Evolutionary conservation across 1,140 invertebrate genomes (phyloP).

Genomic region (Polypedilum pembai): DNA sequence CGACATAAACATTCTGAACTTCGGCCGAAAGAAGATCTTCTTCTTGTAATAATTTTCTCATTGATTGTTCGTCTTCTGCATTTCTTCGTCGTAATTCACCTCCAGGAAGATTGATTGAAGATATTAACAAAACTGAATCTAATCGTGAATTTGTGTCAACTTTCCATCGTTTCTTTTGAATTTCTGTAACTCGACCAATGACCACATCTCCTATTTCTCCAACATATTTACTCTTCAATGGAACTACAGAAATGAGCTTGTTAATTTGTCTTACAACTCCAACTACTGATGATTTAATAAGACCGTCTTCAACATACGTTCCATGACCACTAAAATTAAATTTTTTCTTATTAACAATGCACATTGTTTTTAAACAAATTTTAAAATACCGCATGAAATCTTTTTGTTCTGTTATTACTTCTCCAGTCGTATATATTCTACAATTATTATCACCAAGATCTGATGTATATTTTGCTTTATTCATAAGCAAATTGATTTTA

Average conservation of each 20-base stretch:
- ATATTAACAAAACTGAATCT: slow-evolving; percentile 80
- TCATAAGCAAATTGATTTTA: slow-evolving; percentile 45
- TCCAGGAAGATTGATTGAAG: slow-evolving; percentile 93
- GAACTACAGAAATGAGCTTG: slow-evolving; percentile 83
- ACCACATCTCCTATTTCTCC: slow-evolving; percentile 97
- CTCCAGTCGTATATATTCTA: slow-evolving; percentile 75
- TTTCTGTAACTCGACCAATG: slow-evolving; percentile 86
- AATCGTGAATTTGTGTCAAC: slow-evolving; percentile 89
- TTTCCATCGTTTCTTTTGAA: slow-evolving; percentile 88
- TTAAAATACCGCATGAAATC: slow-evolving; percentile 72
- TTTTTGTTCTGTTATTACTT: slow-evolving; percentile 70
- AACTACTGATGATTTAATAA: slow-evolving; percentile 83
- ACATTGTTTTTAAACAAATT: slow-evolving; percentile 25
- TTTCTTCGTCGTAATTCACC: slow-evolving; percentile 76
- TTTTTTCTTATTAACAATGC: too few relatives aligned
- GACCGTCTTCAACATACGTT: slow-evolving; percentile 78
- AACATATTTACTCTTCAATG: slow-evolving; percentile 81
- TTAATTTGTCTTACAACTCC: slow-evolving; percentile 91
- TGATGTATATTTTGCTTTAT: slow-evolving; percentile 46
- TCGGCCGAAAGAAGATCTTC: slow-evolving; percentile 97
- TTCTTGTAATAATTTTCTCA: slow-evolving; percentile 90
- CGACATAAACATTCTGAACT: slow-evolving; percentile 85
- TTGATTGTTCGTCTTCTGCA: slow-evolving; percentile 94
- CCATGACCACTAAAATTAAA: slow-evolving; percentile 80
- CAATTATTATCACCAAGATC: slow-evolving; percentile 50